Evolutionary conservation across 2,797 vertebrate genomes (phyloP).

Genomic region (Dermochelys coriacea): DNA sequence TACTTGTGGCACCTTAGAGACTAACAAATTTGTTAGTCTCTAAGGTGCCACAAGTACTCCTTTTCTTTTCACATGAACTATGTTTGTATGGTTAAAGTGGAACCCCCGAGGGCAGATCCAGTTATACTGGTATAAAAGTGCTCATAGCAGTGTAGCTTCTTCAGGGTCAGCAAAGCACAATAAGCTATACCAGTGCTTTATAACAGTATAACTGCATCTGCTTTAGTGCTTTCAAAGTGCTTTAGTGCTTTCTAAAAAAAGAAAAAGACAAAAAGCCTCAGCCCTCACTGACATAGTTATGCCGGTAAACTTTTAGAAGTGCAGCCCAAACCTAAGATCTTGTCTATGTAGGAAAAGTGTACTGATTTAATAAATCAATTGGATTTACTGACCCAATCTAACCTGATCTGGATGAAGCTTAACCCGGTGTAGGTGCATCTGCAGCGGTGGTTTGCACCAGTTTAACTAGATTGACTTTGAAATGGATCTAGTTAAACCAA

Average conservation of each 20-base stretch:
- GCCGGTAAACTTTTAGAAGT: background rate
- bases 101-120: background rate
- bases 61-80: too few relatives aligned
- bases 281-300: background rate
- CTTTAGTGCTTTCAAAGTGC: background rate
- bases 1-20: too few relatives aligned
- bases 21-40: too few relatives aligned
- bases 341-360: accelerated
- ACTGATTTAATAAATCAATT: accelerated
- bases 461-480: background rate
- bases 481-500: background rate
- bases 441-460: background rate
- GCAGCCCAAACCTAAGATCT: background rate
- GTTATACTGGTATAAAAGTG: background rate
- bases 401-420: background rate
- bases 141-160: background rate
- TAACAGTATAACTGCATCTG: background rate
- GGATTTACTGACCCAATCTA: background rate
- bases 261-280: background rate
- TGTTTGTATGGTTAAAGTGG: too few relatives aligned
- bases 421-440: background rate
- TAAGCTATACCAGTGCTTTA: background rate
- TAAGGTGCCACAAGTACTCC: too few relatives aligned
- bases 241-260: background rate
- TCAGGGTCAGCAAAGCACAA: background rate